Percentiles rank a stretch among this genome's conserved stretches.
Evolutionary conservation across 2,113 vertebrate genomes (phyloP).

Genomic region (Abramis brama): DNA sequence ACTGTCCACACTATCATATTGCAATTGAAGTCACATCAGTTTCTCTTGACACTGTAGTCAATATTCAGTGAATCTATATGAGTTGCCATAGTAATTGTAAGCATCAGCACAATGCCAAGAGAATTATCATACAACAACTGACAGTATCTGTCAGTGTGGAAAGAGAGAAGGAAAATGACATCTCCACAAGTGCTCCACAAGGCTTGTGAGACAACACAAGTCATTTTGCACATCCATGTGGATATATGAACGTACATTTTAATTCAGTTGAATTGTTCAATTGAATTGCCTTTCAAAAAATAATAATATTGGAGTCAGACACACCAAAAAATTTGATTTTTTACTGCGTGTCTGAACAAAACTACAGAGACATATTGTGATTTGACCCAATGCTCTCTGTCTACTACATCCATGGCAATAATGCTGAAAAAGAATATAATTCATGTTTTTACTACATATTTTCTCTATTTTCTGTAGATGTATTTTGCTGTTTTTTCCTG

Average conservation of each 20-base stretch:
- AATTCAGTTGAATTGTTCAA: too few relatives aligned
- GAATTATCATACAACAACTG: neutral
- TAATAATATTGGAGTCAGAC: too few relatives aligned
- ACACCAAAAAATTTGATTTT: fast-evolving
- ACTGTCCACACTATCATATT: neutral
- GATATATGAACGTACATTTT: too few relatives aligned
- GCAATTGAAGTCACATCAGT: neutral
- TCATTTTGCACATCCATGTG: neutral
- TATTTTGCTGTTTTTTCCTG: neutral
- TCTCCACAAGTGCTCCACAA: neutral
- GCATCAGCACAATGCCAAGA: neutral
- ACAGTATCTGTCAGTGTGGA: neutral
- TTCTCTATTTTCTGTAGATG: neutral
- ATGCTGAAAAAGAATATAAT: too few relatives aligned
- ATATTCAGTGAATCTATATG: neutral
- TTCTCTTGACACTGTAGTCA: neutral
- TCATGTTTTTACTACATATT: neutral
- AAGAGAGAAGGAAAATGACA: neutral
- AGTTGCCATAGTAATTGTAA: neutral
- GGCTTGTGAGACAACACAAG: neutral
- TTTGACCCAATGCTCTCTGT: too few relatives aligned
- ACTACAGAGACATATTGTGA: too few relatives aligned
- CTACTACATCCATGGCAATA: too few relatives aligned
- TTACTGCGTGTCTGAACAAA: too few relatives aligned
- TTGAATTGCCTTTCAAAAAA: too few relatives aligned